Conservation (phyloP, 1,140 invertebrate species). For the Eupristina koningsbergeri region DNA sequence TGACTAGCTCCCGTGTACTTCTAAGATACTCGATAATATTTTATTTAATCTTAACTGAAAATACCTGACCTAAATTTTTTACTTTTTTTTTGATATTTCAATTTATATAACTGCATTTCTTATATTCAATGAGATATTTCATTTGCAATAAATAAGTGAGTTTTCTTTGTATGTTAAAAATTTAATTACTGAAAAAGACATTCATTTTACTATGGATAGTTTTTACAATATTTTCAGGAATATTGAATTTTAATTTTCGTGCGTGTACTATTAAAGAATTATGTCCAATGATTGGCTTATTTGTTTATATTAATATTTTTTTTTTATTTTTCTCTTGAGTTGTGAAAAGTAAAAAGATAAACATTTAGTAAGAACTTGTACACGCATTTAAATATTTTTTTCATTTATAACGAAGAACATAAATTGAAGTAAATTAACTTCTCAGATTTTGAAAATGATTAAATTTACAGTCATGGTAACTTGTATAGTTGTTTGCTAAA, state of each 20-base stretch:
- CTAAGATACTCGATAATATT: neutral
- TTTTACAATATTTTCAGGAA: neutral
- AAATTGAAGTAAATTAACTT: neutral
- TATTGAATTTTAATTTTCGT: neutral
- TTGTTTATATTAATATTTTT: neutral
- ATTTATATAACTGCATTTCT: constrained; percentile 48
- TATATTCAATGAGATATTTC: constrained; percentile 35
- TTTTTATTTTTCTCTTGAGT: neutral
- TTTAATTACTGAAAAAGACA: neutral
- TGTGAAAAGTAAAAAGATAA: no score
- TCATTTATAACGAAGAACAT: neutral
- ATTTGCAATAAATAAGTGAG: constrained; percentile 18
- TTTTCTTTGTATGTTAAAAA: neutral
- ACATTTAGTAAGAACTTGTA: neutral
- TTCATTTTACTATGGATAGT: neutral
- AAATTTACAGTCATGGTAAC: neutral
- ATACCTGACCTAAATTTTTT: constrained; percentile 44
- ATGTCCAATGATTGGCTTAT: neutral
- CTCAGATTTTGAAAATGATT: neutral
- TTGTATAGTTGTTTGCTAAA: neutral
- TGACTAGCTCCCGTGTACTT: neutral
- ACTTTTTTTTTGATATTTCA: neutral
- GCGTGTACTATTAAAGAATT: neutral
- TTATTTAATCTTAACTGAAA: constrained; percentile 1
- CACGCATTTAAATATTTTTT: neutral